Evolutionary conservation across 1,140 invertebrate genomes (phyloP), one percentile per base, ranked within the genome.

Genomic region (Drosophila repletoides): DNA sequence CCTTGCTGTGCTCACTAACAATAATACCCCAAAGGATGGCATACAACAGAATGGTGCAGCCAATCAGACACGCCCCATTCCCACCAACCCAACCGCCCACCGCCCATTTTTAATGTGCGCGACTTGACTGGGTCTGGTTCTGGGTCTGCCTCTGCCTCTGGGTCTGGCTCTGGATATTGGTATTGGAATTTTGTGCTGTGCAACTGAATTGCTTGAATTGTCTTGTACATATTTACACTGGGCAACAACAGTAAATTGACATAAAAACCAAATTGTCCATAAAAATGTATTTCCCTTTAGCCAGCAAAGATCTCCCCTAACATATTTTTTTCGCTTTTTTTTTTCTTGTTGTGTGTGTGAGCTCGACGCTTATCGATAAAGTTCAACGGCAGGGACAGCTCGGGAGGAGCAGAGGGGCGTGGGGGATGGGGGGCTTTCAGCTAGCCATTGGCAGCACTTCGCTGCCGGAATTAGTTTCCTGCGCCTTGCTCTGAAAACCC

Each of bases 191-290:
- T 52, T n/a, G n/a, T n/a, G 55, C 33, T 45, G 59, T 72, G 70
- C 58, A 76, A 86, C 80, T 86, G 72, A 76, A 86, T 75, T 86
- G 72, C 75, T 80, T 86, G 76, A 86, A 86, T 87, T 86, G 84
- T 48, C 80, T 80, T 86, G 72, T 66, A 66, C 63, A 60, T 86
- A 74, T 84, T 80, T 86, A 76, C 80, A 72, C 67, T 73, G 77
- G 66, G 74, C 77, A 72, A 86, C 79, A 84, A 76, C 81, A 86
- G 80, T 80, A 86, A 86, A 86, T 86, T 86, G 80, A 86, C 80
- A 86, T 86, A 86, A 86, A 86, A 86, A 86, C 81, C 80, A 86
- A 86, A 86, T 86, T 86, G 80, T 86, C 80, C 80, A 86, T 86
- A 86, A 86, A 86, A 86, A 80, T 86, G 80, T 86, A 87, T 86